These are phyloP conservation scores for Centropus bengalensis DNA, from an alignment of 2,113 vertebrate species.

Conservation along the genomic window DNA sequence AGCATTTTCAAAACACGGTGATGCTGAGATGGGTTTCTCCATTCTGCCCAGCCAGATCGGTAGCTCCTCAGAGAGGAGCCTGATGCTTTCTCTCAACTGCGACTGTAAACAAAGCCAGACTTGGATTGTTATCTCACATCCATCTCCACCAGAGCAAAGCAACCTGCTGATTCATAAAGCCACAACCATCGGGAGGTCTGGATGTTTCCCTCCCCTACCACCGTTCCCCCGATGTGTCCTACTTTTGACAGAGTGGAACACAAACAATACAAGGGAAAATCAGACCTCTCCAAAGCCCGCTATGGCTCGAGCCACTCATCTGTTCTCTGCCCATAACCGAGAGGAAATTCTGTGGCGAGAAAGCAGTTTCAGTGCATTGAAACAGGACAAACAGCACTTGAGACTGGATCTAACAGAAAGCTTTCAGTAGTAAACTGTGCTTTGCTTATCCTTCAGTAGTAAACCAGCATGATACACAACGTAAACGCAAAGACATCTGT, in stretches of 20 bases:
- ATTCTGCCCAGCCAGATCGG: conserved; percentile 27
- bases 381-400: background rate
- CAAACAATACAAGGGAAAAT: background rate
- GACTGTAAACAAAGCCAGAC: background rate
- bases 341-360: background rate
- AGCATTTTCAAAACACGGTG: conserved; percentile 8
- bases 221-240: conserved; percentile 1
- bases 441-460: background rate
- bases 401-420: background rate
- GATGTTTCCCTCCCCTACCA: background rate
- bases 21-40: conserved; percentile 14
- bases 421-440: background rate
- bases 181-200: background rate
- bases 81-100: background rate
- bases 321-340: background rate
- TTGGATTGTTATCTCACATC: conserved; percentile 1
- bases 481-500: background rate
- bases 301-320: background rate
- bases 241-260: conserved; percentile 22
- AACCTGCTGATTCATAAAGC: background rate
- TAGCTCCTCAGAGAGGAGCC: conserved; percentile 51
- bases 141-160: background rate
- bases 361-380: background rate
- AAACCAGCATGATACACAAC: background rate
- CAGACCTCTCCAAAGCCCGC: background rate